Base-by-base conservation (phyloP, 2,113 vertebrate species). In the Thalassoma bifasciatum region DNA sequence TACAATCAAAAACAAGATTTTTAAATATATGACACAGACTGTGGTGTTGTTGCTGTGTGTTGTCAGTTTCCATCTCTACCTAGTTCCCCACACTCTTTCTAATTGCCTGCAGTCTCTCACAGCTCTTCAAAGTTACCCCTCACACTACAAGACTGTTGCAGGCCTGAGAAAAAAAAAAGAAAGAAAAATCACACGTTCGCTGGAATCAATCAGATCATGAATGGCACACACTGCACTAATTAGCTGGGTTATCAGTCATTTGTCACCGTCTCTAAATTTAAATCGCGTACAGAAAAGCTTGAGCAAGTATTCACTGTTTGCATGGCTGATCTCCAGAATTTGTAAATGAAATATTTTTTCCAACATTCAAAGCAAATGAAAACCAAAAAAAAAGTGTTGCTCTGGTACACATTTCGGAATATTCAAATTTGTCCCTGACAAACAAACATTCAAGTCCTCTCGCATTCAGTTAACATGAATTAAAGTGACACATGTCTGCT, bases 181-280 rank as follows among this genome's bases (percentile, higher is more conserved):
- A 17, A 46, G 14, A 66, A 44, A 64, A 67, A 75, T 69, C 23
- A 47, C 75, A 63, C 42, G 24, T 58, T 57, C 80, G 42, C 59
- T 57, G 52, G 14, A 68, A 72, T 75, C 66, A 66, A 11, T 79
- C 63, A 37, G 17, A 73, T 36, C 56, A 47, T 49, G 40, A 54
- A 38, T 50, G 52, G 42, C 63, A 38, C 34, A 13, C 14, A n/a
- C 30, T 21, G 22, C 46, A 30, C 56, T 60, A 62, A 34, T 46
- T 21, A 36, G 44, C 26, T 24, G 30, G 10, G 12, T 42, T 16
- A 14, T 21, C n/a, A 17, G 8, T 22, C 21, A 68, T 34, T 21
- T 46, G 21, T 24, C 37, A 61, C 3, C 26, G 24, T 67, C 47
- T 42, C 12, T 16, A 21, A 37, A 40, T 58, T 30, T 19, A 4